Base-by-base conservation (phyloP, 2,888 invertebrate species). In the Sturmia bella region DNA sequence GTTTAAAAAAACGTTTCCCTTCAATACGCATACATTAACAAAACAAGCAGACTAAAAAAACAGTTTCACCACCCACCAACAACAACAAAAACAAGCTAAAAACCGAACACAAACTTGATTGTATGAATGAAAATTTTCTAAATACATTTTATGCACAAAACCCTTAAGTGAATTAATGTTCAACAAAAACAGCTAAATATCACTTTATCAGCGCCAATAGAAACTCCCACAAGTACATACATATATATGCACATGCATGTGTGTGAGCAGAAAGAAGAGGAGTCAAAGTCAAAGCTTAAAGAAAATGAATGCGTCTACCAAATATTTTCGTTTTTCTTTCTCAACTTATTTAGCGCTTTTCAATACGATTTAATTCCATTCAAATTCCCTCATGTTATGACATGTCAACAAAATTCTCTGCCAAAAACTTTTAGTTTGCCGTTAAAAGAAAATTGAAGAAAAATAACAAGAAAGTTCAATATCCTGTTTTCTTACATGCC, bases 1-100 rank as follows among this genome's bases (percentile, higher is more conserved):
- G n/a, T n/a, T n/a, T n/a, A n/a, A n/a, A n/a, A n/a, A n/a, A n/a
- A n/a, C n/a, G n/a, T n/a, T n/a, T n/a, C 78, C 80, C 85, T 75
- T 84, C 87, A 88, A 89, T 88, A n/a, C n/a, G n/a, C n/a, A n/a
- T 87, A 88, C 87, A 88, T 87, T 87, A 88, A 87, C 85, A n/a
- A 37, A 37, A 37, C 37, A 37, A 11, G 37, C 37, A 37, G n/a
- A n/a, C n/a, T n/a, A n/a, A n/a, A n/a, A n/a, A n/a, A n/a, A n/a
- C n/a, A n/a, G n/a, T n/a, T n/a, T n/a, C n/a, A n/a, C n/a, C 12
- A 2, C 12, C 11, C 37, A 24, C 63, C 13, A 24, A 11, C 3
- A 43, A 45, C 9, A 68, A 45, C 6, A 45, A 39, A 21, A 4
- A 54, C 54, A 24, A 50, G 39, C 54, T 52, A 43, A 52, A n/a